A percentile compares a stretch with the other conserved stretches of the same genome.
These are phyloP conservation scores for Neogobius melanostomus DNA, from an alignment of 2,113 vertebrate species.

Conservation along the genomic window DNA sequence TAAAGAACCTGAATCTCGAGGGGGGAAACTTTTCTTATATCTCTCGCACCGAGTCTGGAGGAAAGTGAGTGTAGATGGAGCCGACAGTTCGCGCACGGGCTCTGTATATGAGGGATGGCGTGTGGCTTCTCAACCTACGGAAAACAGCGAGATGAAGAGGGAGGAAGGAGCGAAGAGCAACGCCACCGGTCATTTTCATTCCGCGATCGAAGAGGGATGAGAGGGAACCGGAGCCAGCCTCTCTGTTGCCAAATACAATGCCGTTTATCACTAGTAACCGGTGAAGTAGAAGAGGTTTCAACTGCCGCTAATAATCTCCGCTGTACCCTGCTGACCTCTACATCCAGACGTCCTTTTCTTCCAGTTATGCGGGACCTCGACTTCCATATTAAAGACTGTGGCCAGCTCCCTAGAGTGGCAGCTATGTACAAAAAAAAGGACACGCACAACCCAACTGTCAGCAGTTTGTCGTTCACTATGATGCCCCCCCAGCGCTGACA, in stretches of 20 bases:
- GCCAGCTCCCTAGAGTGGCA: slow-evolving; percentile 39
- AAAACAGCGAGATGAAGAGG: slow-evolving; percentile 16
- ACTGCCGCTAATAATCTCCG: too few species aligned
- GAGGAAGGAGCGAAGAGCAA: slow-evolving; percentile 36
- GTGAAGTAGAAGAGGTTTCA: background rate
- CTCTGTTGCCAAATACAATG: background rate
- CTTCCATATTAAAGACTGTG: slow-evolving; percentile 45
- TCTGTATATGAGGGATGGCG: slow-evolving; percentile 5
- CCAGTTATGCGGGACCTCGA: slow-evolving; percentile 49
- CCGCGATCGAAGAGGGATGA: slow-evolving; percentile 62
- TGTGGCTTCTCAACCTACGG: slow-evolving; percentile 14
- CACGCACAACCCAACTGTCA: slow-evolving; percentile 31
- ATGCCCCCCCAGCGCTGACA: slow-evolving; percentile 33
- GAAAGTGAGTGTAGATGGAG: slow-evolving; percentile 24
- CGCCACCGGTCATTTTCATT: slow-evolving; percentile 61
- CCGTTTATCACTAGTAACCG: background rate
- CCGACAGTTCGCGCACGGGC: background rate
- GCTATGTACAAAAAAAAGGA: background rate
- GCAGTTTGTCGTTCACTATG: slow-evolving; percentile 41
- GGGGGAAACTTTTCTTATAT: slow-evolving; percentile 10
- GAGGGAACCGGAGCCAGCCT: slow-evolving; percentile 44
- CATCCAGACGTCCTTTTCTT: slow-evolving; percentile 24
- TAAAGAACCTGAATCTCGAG: slow-evolving; percentile 15
- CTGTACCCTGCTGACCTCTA: background rate
- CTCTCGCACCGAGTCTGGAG: slow-evolving; percentile 23